phyloP scores from a whole-genome alignment of 2,797 vertebrate genomes.

The Parauchenoglanis punctatus region DNA sequence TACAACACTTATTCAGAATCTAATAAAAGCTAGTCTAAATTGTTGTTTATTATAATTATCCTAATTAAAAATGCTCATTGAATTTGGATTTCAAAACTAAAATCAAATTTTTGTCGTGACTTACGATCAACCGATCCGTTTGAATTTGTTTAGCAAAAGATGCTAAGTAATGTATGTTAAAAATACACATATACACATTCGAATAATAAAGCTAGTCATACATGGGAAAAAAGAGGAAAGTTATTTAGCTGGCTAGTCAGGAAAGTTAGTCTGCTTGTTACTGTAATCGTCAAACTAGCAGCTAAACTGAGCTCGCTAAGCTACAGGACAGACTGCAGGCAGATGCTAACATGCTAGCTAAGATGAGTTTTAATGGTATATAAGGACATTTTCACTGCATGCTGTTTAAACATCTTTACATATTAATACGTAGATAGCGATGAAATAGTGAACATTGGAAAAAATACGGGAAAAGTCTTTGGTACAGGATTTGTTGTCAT shows the following conservation, averaged over 20 bases:
- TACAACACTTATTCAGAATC: background rate
- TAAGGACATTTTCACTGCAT: background rate
- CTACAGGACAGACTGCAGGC: background rate
- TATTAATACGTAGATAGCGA: background rate
- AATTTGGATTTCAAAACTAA: background rate
- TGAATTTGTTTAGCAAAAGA: background rate
- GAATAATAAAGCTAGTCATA: background rate
- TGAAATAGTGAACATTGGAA: background rate
- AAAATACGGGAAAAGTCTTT: background rate
- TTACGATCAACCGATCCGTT: background rate
- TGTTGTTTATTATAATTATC: background rate
- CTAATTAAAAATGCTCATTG: background rate
- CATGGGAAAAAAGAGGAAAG: background rate
- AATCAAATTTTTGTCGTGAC: background rate
- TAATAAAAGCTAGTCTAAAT: background rate
- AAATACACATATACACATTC: background rate
- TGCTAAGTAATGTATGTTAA: background rate
- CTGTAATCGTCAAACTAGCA: background rate
- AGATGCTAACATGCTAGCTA: background rate
- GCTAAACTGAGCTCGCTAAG: background rate
- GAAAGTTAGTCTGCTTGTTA: background rate
- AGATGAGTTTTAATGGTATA: background rate
- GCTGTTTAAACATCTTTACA: background rate
- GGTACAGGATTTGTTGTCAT: background rate
- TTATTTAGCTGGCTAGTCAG: background rate